phyloP scores from a whole-genome alignment of 2,797 vertebrate species.

The Molossus alvarezi region DNA sequence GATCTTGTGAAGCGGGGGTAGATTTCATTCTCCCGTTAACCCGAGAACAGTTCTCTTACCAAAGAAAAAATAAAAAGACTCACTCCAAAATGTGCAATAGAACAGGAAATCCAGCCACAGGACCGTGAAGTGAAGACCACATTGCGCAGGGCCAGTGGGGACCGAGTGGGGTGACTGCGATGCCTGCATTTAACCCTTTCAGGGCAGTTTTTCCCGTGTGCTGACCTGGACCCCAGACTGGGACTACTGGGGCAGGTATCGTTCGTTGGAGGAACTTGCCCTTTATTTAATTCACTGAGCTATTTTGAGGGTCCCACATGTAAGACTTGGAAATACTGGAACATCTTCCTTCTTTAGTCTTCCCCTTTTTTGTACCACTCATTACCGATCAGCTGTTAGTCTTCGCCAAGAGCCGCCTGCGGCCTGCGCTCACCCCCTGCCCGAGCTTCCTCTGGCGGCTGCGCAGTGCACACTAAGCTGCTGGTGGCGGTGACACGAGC shows the following conservation, averaged over 20 bases:
- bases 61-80: not conserved
- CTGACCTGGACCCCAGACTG: not conserved
- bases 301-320: not conserved
- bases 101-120: slow-evolving; percentile 14
- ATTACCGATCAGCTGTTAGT: not conserved
- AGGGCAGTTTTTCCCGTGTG: not conserved
- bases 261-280: not conserved
- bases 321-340: slow-evolving; percentile 28
- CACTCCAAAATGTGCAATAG: not conserved
- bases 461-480: not conserved
- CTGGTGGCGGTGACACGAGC: not conserved
- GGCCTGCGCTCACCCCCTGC: too few relatives aligned
- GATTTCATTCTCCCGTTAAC: not conserved
- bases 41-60: not conserved
- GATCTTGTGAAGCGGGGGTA: not conserved
- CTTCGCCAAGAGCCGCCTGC: too few relatives aligned
- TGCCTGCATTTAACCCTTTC: not conserved
- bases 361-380: not conserved
- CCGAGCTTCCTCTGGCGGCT: not conserved
- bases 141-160: rapidly evolving
- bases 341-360: not conserved
- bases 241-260: not conserved
- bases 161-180: rapidly evolving
- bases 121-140: not conserved
- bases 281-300: not conserved